Conservation (phyloP, 2,113 vertebrate species). For the Anas platyrhynchos region DNA sequence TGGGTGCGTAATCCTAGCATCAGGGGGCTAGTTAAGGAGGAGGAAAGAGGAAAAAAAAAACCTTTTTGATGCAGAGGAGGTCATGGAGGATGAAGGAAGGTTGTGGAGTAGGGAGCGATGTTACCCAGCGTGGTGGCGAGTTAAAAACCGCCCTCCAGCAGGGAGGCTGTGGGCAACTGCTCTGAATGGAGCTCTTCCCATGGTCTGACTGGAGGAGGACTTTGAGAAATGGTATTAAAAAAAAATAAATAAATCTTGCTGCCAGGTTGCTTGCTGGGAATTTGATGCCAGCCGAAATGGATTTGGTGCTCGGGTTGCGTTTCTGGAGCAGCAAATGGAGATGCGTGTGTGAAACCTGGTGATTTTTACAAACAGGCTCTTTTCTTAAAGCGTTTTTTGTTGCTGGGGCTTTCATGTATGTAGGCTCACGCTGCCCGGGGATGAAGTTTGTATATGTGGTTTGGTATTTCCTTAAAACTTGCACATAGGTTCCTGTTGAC, state of each 20-base stretch:
- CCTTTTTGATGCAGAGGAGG: neutral
- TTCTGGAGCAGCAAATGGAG: neutral
- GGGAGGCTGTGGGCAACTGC: neutral
- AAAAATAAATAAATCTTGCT: neutral
- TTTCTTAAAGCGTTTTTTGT: neutral
- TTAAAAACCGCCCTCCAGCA: neutral
- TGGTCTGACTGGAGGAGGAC: neutral
- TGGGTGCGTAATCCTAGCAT: rapidly evolving
- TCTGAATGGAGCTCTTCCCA: neutral
- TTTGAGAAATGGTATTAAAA: neutral
- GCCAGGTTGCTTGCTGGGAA: neutral
- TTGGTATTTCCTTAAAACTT: neutral
- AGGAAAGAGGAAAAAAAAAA: neutral
- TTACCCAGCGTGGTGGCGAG: neutral
- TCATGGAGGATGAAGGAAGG: neutral
- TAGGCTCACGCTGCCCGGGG: neutral
- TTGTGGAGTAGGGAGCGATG: neutral
- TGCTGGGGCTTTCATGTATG: neutral
- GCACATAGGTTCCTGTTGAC: neutral
- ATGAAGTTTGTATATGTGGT: neutral
- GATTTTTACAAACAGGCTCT: neutral
- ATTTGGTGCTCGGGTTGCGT: neutral
- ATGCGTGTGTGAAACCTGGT: neutral
- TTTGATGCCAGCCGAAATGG: neutral
- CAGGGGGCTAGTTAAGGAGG: neutral